Evolutionary conservation across 2,888 invertebrate genomes (phyloP).

Genomic region (Cheilosia vulpina): DNA sequence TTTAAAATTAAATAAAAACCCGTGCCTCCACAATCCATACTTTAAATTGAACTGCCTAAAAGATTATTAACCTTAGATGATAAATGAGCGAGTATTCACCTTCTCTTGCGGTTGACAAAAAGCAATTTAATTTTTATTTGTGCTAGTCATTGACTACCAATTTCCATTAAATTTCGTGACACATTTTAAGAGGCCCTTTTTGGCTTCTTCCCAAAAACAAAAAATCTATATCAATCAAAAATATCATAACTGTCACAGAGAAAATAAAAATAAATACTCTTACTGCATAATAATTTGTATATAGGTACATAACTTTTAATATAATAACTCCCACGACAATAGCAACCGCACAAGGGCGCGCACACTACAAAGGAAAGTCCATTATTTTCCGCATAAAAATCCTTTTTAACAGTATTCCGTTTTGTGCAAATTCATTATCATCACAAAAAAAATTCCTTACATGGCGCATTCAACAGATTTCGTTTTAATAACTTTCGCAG

Average conservation of each 20-base stretch:
- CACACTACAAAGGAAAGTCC: slow-evolving; percentile 1
- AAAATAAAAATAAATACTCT: slow-evolving; percentile 14
- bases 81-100: no score
- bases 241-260: slow-evolving; percentile 11
- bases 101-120: no score
- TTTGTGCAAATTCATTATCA: not conserved
- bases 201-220: no score
- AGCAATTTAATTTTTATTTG: no score
- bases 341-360: slow-evolving; percentile 5
- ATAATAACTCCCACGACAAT: slow-evolving; percentile 13
- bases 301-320: not conserved
- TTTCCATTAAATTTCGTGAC: no score
- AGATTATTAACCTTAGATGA: no score
- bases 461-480: slow-evolving; percentile 43
- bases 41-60: no score
- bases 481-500: slow-evolving; percentile 25
- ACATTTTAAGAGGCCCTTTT: no score
- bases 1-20: no score
- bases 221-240: not conserved
- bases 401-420: not conserved
- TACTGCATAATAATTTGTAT: slow-evolving; percentile 9
- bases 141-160: no score
- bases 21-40: no score
- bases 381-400: slow-evolving; percentile 19
- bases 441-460: slow-evolving; percentile 12